Conservation (phyloP, 2,113 vertebrate species). For the Piaya cayana region DNA sequence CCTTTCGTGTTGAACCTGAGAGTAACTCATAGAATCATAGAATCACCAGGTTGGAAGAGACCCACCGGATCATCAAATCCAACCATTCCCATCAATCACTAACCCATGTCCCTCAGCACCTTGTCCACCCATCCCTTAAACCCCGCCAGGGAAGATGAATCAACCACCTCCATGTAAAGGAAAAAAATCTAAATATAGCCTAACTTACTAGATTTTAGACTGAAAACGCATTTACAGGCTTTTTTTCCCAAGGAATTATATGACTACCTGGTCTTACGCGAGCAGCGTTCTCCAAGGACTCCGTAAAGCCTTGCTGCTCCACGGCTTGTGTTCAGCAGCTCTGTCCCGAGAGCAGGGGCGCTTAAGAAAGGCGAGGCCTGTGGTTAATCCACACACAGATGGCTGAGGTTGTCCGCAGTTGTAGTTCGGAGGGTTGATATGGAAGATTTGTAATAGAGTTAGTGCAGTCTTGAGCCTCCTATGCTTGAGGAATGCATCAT, state of each 20-base stretch:
- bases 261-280: not conserved
- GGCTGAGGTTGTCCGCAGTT: not conserved
- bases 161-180: not conserved
- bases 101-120: no score
- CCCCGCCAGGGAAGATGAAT: no score
- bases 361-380: not conserved
- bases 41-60: no score
- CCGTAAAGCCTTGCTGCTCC: not conserved
- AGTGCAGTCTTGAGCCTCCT: not conserved
- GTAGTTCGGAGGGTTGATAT: not conserved
- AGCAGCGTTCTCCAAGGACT: not conserved
- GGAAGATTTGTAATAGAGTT: not conserved
- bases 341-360: not conserved
- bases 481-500: not conserved
- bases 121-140: no score
- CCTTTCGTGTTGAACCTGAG: not conserved
- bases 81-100: no score
- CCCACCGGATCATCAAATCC: no score
- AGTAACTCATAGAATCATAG: no score
- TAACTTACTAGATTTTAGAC: not conserved
- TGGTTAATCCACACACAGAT: not conserved
- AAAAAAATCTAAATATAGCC: not conserved
- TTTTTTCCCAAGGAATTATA: not conserved
- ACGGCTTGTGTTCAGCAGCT: not conserved
- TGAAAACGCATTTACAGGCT: accelerated